These are phyloP conservation scores for Leiothrix lutea DNA, from an alignment of 2,113 vertebrate genomes.

Conservation along the genomic window DNA sequence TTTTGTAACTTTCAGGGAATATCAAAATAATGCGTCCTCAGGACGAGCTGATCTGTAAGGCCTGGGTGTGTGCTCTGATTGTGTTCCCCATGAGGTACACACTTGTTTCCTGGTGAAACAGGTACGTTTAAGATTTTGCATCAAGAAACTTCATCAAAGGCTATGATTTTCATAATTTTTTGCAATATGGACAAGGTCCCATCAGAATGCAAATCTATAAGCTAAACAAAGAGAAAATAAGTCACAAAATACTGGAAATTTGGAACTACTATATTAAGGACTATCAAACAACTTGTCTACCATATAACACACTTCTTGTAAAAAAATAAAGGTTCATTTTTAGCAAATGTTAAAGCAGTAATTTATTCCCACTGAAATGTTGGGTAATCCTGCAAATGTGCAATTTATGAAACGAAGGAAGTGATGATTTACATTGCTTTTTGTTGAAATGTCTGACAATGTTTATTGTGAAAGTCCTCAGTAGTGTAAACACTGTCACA, in stretches of 20 bases:
- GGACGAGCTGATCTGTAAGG: background rate
- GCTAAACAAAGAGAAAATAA: background rate
- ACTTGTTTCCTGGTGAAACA: background rate
- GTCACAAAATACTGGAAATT: background rate
- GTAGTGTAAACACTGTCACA: background rate
- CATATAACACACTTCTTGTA: background rate
- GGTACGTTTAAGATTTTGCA: background rate
- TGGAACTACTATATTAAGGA: background rate
- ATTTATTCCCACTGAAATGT: background rate
- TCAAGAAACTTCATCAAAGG: background rate
- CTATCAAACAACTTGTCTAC: background rate
- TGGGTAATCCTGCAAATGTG: background rate
- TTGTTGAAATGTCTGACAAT: background rate
- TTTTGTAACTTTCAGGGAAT: background rate
- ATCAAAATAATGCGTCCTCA: background rate
- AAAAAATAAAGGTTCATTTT: background rate
- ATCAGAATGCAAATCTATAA: background rate
- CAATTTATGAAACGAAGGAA: background rate
- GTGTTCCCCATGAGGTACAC: accelerated
- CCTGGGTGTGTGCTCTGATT: background rate
- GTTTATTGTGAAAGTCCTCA: background rate
- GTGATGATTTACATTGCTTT: background rate
- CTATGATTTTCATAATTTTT: background rate
- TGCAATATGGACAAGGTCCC: background rate
- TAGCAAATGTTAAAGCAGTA: background rate